phyloP scores from a whole-genome alignment of 2,797 vertebrate genomes.

The Halcyon badia region DNA sequence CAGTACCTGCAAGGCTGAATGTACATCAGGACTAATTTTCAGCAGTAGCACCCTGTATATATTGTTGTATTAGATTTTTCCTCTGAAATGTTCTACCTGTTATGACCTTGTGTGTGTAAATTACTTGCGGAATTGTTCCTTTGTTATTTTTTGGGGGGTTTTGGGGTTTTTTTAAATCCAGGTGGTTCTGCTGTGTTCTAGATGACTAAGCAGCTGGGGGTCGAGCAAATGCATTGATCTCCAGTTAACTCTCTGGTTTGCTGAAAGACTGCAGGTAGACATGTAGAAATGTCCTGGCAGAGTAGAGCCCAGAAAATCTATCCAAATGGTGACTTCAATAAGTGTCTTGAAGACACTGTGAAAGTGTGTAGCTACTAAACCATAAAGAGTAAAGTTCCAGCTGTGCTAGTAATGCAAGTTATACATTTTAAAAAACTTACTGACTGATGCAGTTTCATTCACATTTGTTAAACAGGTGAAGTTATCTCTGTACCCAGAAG shows the following conservation, averaged over 20 bases:
- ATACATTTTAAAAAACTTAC: fast-evolving
- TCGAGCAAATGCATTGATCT: neutral
- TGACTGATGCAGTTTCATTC: neutral
- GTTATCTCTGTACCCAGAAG: neutral
- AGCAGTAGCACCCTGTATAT: neutral
- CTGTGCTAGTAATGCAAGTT: neutral
- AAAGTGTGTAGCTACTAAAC: neutral
- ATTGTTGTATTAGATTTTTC: neutral
- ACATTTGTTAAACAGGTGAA: neutral
- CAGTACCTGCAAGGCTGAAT: neutral
- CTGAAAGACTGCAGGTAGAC: neutral
- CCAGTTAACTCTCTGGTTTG: neutral
- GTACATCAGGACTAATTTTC: neutral
- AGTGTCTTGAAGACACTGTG: neutral
- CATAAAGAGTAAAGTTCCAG: neutral
- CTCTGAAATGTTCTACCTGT: neutral
- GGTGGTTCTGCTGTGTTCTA: neutral
- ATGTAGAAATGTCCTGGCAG: neutral
- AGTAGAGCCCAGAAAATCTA: neutral
- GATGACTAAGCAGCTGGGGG: neutral
- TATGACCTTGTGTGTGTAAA: neutral
- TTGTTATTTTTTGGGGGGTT: neutral
- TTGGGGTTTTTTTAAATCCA: neutral
- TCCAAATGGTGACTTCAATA: neutral
- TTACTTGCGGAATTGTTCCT: neutral